Evolutionary conservation across 2,113 vertebrate genomes (phyloP).

Genomic region (Suricata suricatta): DNA sequence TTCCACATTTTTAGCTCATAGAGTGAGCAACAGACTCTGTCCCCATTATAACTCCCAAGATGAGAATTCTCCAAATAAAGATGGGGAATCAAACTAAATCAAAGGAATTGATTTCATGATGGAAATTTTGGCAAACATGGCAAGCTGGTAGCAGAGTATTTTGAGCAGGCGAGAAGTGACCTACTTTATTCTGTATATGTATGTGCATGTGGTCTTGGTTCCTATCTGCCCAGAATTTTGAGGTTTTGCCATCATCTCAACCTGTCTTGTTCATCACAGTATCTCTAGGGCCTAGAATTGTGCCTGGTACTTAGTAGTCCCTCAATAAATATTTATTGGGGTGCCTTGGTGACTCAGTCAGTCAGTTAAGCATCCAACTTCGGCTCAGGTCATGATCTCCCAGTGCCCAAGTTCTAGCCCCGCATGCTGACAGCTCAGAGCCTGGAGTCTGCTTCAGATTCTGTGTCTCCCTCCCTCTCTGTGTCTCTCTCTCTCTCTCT

Average conservation of each 20-base stretch:
- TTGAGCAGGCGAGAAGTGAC: not conserved
- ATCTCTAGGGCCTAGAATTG: not conserved
- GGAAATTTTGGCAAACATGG: conserved; percentile 5
- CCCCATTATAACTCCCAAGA: not conserved
- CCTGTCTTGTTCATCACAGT: not conserved
- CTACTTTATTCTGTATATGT: not conserved
- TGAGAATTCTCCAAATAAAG: conserved; percentile 45
- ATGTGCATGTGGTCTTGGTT: not conserved
- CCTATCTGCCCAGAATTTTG: not conserved
- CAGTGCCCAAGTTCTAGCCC: too few relatives aligned
- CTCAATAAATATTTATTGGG: not conserved
- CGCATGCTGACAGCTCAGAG: too few relatives aligned
- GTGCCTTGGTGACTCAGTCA: too few relatives aligned
- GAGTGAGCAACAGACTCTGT: not conserved
- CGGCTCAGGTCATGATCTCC: too few relatives aligned
- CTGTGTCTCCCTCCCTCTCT: too few relatives aligned
- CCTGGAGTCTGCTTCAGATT: too few relatives aligned
- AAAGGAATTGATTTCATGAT: not conserved
- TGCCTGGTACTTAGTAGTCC: not conserved
- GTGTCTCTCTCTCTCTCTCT: too few relatives aligned
- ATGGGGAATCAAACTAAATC: not conserved
- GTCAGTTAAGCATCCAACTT: too few relatives aligned
- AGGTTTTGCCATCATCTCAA: not conserved
- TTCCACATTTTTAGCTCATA: not conserved
- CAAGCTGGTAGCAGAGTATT: conserved; percentile 9